Evolutionary conservation across 2,113 vertebrate genomes (phyloP), one percentile per base, ranked within the genome.

Genomic region (Rhadina sibilatrix): DNA sequence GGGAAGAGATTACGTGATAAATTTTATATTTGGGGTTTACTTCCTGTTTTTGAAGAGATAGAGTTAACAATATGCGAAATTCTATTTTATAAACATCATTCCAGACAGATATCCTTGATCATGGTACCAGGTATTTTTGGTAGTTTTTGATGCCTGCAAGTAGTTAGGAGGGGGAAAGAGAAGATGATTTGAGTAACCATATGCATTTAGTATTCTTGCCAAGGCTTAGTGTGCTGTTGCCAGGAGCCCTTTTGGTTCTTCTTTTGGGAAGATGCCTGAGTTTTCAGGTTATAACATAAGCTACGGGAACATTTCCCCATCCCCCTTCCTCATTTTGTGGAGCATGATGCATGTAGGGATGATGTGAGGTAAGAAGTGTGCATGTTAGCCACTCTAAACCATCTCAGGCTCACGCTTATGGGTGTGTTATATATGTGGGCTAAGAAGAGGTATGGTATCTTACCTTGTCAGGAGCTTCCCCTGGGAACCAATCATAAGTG

Each of bases 341-440:
- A 65, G 27, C 19, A 5, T 64, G 49, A 47, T 64, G 50, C 11
- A 6, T 9, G 5, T 68, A 49, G 79, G 44, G 49, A 25, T 68
- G 40, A 66, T 47, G 18, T 33, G 57, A 80, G 12, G 20, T 82
- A 47, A 63, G n/a, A 94, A 86, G 38, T 42, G 13, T 59, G 20
- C 0, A 0, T 35, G 5, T 81, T 70, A 59, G 25, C 52, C 10
- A 3, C 47, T 77, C 11, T 49, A 14, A 12, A 37, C 25, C 0
- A 2, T 47, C 79, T 90, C 35, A 59, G 30, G 72, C 75, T 72
- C 13, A 14, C 15, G 53, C 11, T 16, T 69, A 0, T 0, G 6
- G 22, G 20, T 28, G 15, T 25, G 24, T 66, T 63, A 30, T 8
- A 9, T 46, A 10, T 70, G 37, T 8, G 8, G 42, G 22, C 33